phyloP scores from a whole-genome alignment of 2,113 vertebrate genomes.

The Erinaceus europaeus region DNA sequence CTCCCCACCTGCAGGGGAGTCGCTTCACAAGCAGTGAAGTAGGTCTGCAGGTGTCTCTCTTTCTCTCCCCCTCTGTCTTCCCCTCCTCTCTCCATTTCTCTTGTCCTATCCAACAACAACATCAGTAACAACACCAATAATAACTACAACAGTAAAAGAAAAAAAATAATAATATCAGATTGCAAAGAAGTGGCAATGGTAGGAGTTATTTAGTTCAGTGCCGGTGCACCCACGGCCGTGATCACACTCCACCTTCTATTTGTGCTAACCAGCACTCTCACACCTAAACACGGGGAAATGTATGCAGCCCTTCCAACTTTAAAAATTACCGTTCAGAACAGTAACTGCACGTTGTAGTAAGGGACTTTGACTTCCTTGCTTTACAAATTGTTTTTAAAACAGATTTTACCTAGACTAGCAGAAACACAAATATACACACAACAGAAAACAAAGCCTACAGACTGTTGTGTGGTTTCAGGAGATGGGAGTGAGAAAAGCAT shows the following conservation, averaged over 20 bases:
- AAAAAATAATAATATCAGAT: no score
- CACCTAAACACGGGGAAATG: slow-evolving; percentile 19
- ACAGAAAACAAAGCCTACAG: no score
- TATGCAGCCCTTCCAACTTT: not conserved
- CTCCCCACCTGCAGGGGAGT: no score
- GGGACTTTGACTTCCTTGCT: not conserved
- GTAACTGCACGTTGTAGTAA: not conserved
- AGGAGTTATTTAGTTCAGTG: not conserved
- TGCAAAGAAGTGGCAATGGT: not conserved
- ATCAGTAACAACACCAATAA: no score
- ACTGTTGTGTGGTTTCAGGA: no score
- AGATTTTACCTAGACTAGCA: slow-evolving; percentile 39
- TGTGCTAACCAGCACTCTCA: not conserved
- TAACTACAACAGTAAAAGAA: no score
- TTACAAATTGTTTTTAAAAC: slow-evolving; percentile 1
- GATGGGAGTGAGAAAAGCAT: no score
- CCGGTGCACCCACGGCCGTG: not conserved
- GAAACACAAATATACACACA: slow-evolving; percentile 30
- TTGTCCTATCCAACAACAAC: no score
- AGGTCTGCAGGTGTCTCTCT: no score
- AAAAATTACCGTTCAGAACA: not conserved
- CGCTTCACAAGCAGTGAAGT: no score
- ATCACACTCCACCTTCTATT: not conserved
- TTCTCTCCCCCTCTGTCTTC: no score
- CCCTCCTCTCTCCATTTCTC: no score